Base-by-base conservation (phyloP, 2,797 vertebrate genomes). In the Esox lucius region DNA sequence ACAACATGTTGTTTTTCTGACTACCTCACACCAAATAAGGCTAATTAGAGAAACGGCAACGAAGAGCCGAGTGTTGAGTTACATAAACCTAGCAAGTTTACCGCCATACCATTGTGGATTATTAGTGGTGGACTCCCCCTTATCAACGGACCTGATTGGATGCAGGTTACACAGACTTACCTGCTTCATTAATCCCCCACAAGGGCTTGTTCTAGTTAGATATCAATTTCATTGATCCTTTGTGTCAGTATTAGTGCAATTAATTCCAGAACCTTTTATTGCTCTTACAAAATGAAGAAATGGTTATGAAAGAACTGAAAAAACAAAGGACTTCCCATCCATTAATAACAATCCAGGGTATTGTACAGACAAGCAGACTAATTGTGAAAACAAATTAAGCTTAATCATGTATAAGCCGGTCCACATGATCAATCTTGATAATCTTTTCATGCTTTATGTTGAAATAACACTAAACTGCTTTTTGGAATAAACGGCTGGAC, bases 11-110 rank as follows among this genome's bases (percentile, higher is more conserved):
- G 13, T 16, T 4, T 4, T 15, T 71, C 61, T 61, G 3, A 11
- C 11, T 65, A 66, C 28, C 33, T 42, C 5, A 28, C 77, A 75
- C 31, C 1, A 71, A 84, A 35, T 72, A 26, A 64, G 24, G 80
- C 82, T 75, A 86, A 89, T 87, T 83, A 82, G 76, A 81, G 73
- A 84, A 77, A 31, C 72, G 35, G 62, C 68, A 28, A 70, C 0
- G n/a, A 22, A 15, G 65, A 62, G 74, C 2, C 8, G 49, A 72
- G 53, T 1, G 53, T 78, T 28, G 35, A 4, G 76, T 87, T 89
- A 84, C 33, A 59, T 81, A 89, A 90, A 80, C 22, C 4, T 42
- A 70, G 77, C 39, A 77, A 83, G 73, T 77, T 71, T 48, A 73
- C 39, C 22, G 62, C 71, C 66, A 67, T 76, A 76, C 77, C 78